Conservation (phyloP, 2,888 invertebrate genomes). For the Thumatha senex region DNA sequence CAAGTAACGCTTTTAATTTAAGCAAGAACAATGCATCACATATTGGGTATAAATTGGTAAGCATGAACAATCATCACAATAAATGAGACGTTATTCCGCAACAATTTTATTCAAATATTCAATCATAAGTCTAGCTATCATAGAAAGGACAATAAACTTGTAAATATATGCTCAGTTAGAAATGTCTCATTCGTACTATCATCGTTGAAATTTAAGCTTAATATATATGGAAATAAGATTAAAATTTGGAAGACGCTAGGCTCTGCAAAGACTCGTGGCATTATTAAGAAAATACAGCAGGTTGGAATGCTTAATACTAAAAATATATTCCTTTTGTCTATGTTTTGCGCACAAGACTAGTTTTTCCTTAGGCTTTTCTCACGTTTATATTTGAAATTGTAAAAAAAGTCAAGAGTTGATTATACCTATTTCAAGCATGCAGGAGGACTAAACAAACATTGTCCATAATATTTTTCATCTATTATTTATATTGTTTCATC, state of each 20-base stretch:
- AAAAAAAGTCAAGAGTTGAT: no score
- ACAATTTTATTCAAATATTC: slow-evolving; percentile 38
- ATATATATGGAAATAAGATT: slow-evolving; percentile 35
- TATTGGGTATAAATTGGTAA: not conserved
- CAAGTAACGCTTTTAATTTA: no score
- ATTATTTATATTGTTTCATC: no score
- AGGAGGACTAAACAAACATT: no score
- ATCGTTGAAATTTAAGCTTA: slow-evolving; percentile 28
- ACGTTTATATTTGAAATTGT: not conserved
- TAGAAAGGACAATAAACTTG: slow-evolving; percentile 32
- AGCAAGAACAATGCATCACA: not conserved
- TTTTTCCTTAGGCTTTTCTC: not conserved
- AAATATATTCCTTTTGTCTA: slow-evolving; percentile 58
- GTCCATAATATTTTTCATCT: no score
- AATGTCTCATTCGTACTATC: slow-evolving; percentile 18
- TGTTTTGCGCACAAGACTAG: slow-evolving; percentile 27
- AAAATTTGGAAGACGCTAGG: slow-evolving; percentile 24
- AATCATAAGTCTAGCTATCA: slow-evolving; percentile 38
- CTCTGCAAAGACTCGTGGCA: slow-evolving; percentile 31
- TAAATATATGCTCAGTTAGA: slow-evolving; percentile 30
- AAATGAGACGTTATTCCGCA: slow-evolving; percentile 26
- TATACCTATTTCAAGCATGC: no score
- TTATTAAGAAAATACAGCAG: slow-evolving; percentile 56
- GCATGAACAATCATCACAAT: slow-evolving; percentile 14
- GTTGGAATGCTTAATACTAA: slow-evolving; percentile 57